phyloP scores from a whole-genome alignment of 2,113 vertebrate species.

The Cheirogaleus medius region DNA sequence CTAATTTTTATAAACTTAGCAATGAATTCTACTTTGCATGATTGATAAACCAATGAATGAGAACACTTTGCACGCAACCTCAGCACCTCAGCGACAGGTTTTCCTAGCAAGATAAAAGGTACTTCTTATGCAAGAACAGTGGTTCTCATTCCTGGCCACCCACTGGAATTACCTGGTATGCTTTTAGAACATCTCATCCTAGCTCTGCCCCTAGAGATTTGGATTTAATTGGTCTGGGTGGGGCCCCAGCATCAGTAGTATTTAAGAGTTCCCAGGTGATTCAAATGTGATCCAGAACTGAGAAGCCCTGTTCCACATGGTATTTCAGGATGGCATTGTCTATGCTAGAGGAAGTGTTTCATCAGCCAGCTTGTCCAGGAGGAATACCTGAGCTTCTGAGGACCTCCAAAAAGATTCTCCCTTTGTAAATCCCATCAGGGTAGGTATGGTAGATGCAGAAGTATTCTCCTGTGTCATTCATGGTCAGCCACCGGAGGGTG shows the following conservation, averaged over 20 bases:
- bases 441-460: slow-evolving; percentile 71
- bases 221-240: background rate
- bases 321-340: background rate
- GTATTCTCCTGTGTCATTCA: slow-evolving; percentile 73
- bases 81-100: background rate
- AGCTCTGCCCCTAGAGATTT: background rate
- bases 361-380: background rate
- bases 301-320: background rate
- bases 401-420: slow-evolving; percentile 68
- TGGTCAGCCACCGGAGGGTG: slow-evolving; percentile 22
- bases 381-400: slow-evolving; percentile 51
- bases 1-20: background rate
- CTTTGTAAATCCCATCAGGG: slow-evolving; percentile 67
- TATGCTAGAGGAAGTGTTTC: background rate
- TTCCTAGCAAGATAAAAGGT: background rate
- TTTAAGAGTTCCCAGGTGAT: background rate
- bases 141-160: background rate
- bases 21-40: background rate
- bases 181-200: background rate
- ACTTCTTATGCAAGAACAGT: background rate
- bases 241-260: background rate
- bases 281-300: background rate
- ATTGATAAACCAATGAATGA: background rate
- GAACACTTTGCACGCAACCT: background rate
- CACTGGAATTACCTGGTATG: background rate